phyloP scores from a whole-genome alignment of 1,140 invertebrate genomes.

The Eriosoma lanigerum region DNA sequence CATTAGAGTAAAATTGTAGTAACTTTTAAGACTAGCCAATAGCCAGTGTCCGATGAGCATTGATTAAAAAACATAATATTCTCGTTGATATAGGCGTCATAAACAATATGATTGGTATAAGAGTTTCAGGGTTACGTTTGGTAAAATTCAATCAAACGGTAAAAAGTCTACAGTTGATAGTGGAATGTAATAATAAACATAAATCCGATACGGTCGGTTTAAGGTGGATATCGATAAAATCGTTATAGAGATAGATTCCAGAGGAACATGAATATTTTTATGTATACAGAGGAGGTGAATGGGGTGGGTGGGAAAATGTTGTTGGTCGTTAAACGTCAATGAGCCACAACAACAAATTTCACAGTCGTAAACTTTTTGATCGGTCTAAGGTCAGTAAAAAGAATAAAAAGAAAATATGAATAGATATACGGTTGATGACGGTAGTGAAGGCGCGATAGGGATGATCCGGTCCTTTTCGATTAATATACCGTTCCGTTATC shows the following conservation, averaged over 20 bases:
- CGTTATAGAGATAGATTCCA: background rate
- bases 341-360: background rate
- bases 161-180: background rate
- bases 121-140: too few relatives aligned
- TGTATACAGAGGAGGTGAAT: too few relatives aligned
- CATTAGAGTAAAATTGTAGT: background rate
- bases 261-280: background rate
- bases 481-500: conserved; percentile 1
- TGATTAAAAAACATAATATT: conserved; percentile 19
- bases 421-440: background rate
- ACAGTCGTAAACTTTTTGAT: background rate
- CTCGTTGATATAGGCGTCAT: background rate
- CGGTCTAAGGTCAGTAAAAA: conserved; percentile 8
- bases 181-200: background rate
- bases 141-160: background rate
- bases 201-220: background rate
- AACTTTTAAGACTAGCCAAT: background rate
- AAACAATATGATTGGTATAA: too few relatives aligned
- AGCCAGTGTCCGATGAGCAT: too few relatives aligned
- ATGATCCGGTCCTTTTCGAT: background rate
- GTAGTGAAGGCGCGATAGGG: background rate
- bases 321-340: conserved; percentile 7
- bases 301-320: background rate
- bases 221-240: background rate
- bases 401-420: too few relatives aligned